Base-by-base conservation (phyloP, 1,140 invertebrate genomes). In the Charaxes varanes region DNA sequence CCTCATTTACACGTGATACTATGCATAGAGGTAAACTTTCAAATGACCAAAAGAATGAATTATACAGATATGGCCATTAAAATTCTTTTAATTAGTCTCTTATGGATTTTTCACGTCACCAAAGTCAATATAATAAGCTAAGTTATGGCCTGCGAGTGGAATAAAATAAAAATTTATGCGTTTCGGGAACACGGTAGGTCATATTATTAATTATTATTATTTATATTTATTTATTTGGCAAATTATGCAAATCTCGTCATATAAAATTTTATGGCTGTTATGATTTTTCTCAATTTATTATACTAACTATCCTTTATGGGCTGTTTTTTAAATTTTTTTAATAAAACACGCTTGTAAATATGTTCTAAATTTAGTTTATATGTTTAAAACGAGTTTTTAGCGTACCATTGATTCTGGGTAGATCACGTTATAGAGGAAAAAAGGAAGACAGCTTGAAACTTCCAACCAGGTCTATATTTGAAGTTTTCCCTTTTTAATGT, bases 161-260 rank as follows among this genome's bases (percentile, higher is more conserved):
- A 13, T 35, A 35, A 35, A 24, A 6, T 24, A 4, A 24, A 14
- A 35, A 35, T 35, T 35, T 23, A 35, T 35, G 6, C 12, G 12
- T 15, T 35, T 15, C 13, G 19, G 33, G 24, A 7, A 23, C 19
- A 23, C 13, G 3, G 13, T 35, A 14, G 18, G 11, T 13, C 8
- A 5, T 23, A 34, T 34, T 34, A 35, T n/a, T n/a, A n/a, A n/a
- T n/a, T n/a, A n/a, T n/a, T n/a, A 35, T 35, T 35, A 23, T 21
- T 35, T 23, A 24, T 35, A 35, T 35, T 23, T 23, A 24, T 35
- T 15, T 23, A 7, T 7, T n/a, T n/a, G n/a, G n/a, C 14, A n/a
- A 15, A 16, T 35, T 14, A 35, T 15, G 11, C 21, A 15, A 23
- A 35, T 35, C 7, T 12, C 14, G 6, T 19, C 7, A 19, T 22